Evolutionary conservation across 35 echinoderm and acorn worm species (phyloP), one percentile per base, ranked within the genome.

Genomic region (Ophioderma brevispina): DNA sequence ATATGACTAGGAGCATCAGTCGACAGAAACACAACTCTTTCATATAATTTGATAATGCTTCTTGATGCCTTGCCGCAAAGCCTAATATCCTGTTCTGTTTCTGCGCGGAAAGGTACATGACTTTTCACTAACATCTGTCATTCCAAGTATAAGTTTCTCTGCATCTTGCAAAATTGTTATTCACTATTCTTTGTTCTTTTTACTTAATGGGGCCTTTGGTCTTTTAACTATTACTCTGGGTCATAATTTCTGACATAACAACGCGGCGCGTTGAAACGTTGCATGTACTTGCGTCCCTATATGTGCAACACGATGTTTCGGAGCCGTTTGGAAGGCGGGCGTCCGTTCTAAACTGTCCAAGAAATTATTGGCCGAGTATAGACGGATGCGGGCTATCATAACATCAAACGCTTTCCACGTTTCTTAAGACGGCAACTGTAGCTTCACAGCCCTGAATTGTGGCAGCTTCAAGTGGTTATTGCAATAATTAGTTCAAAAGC

Each of bases 391-490:
- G 1, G 77, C 81, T 37, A 91, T 91, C 13, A 94, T 5, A 0
- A 91, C 32, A 94, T 94, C 93, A 86, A 94, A 94, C 3, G 86
- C 76, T 0, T 59, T 55, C 21, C 91, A 88, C 31, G 91, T 42
- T 19, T 30, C 88, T 37, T 0, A 94, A 52, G 31, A 94, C 91
- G 28, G 87, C n/a, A 0, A 87, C 78, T 0, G 88, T 94, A 32
- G 77, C 88, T 64, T 87, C 79, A 82, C 28, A 87, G 1, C 88
- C 93, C 40, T 21, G 40, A 94, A 94, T 56, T 82, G 21, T 2
- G 84, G 82, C 5, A 94, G 63, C 13, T 84, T 81, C 0, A 91
- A 42, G 15, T 86, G 32, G 85, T 80, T 52, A 0, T 0, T 3
- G 33, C 86, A 90, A 42, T 55, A 94, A 31, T n/a, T n/a, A n/a